Evolutionary conservation across 1,140 invertebrate species (phyloP).

Genomic region (Melanaphis sacchari): DNA sequence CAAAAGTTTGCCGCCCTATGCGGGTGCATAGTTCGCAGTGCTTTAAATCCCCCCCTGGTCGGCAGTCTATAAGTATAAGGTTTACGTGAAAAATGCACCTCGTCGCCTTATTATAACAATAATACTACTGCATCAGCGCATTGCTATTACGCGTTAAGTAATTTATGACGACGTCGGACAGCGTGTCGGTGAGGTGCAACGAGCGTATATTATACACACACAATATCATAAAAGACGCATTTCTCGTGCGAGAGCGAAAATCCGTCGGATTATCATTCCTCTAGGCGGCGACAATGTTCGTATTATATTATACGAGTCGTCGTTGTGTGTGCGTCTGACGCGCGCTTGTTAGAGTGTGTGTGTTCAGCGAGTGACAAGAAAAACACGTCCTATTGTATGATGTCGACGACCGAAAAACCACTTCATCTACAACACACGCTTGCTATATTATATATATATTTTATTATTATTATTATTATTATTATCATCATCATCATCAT

Average conservation of each 20-base stretch:
- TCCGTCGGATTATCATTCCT: conserved; percentile 28
- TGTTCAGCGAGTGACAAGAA: conserved; percentile 14
- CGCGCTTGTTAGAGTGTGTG: not conserved
- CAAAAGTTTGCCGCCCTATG: no score
- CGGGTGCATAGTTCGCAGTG: no score
- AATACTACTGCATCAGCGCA: not conserved
- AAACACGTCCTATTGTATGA: conserved; percentile 36
- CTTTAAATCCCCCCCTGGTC: no score
- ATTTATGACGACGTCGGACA: conserved; percentile 11
- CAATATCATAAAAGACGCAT: not conserved
- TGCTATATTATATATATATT: not conserved
- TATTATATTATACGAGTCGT: not conserved
- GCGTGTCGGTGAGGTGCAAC: not conserved
- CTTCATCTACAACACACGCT: conserved; percentile 5
- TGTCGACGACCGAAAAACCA: conserved; percentile 44
- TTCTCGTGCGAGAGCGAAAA: not conserved
- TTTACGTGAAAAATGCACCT: not conserved
- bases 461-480: conserved; percentile 27
- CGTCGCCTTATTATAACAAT: not conserved
- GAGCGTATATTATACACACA: not conserved
- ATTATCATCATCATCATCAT: not conserved
- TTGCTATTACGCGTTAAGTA: not conserved
- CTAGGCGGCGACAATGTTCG: not conserved
- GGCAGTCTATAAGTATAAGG: no score
- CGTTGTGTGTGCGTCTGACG: conserved; percentile 10